These are phyloP conservation scores for Astreopora myriophthalma DNA, from an alignment of 64 coral and sea anemone genomes.

Conservation along the genomic window DNA sequence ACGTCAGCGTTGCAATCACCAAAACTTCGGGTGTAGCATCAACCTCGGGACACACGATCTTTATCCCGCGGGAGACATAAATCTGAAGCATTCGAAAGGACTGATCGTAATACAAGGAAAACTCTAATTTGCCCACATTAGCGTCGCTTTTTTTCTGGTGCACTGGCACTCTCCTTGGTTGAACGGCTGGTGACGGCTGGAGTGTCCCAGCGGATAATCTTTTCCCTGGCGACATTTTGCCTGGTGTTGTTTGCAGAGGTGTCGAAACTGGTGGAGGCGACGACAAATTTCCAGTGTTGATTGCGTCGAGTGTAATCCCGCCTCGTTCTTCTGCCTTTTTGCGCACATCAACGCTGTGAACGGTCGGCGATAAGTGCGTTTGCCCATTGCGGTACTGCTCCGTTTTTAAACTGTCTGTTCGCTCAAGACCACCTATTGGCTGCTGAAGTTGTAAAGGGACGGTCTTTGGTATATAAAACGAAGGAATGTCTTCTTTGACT, in stretches of 20 bases:
- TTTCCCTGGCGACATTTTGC: background rate
- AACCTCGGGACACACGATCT: conserved; percentile 3
- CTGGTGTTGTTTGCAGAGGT: background rate
- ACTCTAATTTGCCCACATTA: conserved; percentile 53
- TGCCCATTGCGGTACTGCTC: background rate
- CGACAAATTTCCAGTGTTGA: background rate
- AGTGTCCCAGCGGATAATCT: background rate
- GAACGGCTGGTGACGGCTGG: background rate
- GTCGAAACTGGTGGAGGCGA: background rate
- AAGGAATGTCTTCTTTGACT: conserved; percentile 22
- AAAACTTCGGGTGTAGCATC: background rate
- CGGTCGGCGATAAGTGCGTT: background rate
- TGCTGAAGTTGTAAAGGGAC: conserved; percentile 20
- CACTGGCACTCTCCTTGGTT: conserved; percentile 10
- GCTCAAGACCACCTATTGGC: background rate
- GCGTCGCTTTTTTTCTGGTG: background rate
- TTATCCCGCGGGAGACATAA: conserved; percentile 13
- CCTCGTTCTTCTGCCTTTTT: background rate
- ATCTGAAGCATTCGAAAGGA: conserved; percentile 30
- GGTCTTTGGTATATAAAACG: conserved; percentile 12
- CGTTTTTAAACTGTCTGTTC: background rate
- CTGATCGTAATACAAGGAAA: conserved; percentile 58
- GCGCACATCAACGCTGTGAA: background rate
- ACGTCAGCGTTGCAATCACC: background rate
- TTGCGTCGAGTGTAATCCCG: background rate